Conservation (phyloP, 1,140 invertebrate genomes). For the Teleopsis dalmanni region DNA sequence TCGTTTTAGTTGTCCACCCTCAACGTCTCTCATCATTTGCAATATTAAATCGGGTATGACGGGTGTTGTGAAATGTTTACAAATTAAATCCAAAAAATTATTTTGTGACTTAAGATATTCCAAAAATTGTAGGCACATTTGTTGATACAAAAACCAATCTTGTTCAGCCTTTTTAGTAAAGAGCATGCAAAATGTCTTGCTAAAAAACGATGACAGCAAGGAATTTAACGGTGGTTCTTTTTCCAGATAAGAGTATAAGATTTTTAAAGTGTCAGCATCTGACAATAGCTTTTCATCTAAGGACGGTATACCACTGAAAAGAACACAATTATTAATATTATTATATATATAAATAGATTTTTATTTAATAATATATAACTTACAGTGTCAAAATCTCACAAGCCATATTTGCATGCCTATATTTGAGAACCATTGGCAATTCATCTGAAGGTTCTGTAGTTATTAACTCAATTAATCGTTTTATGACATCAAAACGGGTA, state of each 20-base stretch:
- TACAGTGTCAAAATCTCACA: slow-evolving; percentile 80
- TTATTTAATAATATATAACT: slow-evolving; percentile 6
- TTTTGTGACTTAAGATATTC: slow-evolving; percentile 81
- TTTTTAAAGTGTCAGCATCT: slow-evolving; percentile 67
- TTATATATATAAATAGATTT: background rate
- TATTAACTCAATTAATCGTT: slow-evolving; percentile 78
- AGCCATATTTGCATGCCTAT: slow-evolving; percentile 86
- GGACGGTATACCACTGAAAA: slow-evolving; percentile 64
- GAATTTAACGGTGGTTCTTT: slow-evolving; percentile 83
- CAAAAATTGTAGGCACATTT: slow-evolving; percentile 81
- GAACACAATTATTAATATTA: background rate
- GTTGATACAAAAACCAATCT: slow-evolving; percentile 88
- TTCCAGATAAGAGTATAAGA: slow-evolving; percentile 85
- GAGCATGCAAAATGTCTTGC: slow-evolving; percentile 83
- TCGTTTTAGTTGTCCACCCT: slow-evolving; percentile 66
- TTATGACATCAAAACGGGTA: slow-evolving; percentile 70
- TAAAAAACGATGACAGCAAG: slow-evolving; percentile 90
- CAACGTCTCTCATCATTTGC: slow-evolving; percentile 78
- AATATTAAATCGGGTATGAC: slow-evolving; percentile 91
- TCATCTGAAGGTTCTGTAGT: slow-evolving; percentile 75
- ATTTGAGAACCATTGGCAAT: slow-evolving; percentile 68
- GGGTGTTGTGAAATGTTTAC: slow-evolving; percentile 86
- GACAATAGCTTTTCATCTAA: slow-evolving; percentile 79
- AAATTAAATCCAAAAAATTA: slow-evolving; percentile 76
- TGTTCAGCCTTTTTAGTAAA: slow-evolving; percentile 63